Evolutionary conservation across 2,888 invertebrate genomes (phyloP).

Genomic region (Catocala nupta): DNA sequence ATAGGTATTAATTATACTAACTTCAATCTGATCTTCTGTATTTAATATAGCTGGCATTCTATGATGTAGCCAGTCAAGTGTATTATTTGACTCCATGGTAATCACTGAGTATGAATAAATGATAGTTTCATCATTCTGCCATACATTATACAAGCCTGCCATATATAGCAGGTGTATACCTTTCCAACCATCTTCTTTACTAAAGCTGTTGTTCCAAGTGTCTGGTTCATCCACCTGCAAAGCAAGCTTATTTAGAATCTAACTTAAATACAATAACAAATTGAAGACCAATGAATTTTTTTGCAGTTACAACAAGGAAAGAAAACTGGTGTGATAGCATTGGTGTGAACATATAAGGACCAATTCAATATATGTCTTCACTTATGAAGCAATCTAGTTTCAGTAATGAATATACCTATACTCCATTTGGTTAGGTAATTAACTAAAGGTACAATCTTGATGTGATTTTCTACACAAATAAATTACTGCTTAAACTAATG

Average conservation of each 20-base stretch:
- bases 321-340: too few species aligned
- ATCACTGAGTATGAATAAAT: conserved; percentile 92
- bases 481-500: too few species aligned
- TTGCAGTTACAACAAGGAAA: too few species aligned
- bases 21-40: conserved; percentile 89
- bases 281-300: too few species aligned
- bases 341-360: too few species aligned
- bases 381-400: too few species aligned
- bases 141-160: conserved; percentile 92
- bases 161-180: conserved; percentile 90
- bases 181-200: conserved; percentile 86
- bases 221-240: conserved; percentile 83
- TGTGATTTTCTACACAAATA: too few species aligned
- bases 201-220: conserved; percentile 84
- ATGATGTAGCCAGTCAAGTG: conserved; percentile 92
- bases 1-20: conserved; percentile 59
- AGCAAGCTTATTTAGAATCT: background rate
- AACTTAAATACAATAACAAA: too few species aligned
- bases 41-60: conserved; percentile 93
- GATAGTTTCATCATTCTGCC: conserved; percentile 87
- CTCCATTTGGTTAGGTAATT: too few species aligned
- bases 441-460: too few species aligned
- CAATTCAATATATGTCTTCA: too few species aligned
- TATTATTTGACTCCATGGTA: conserved; percentile 91
- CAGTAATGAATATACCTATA: too few species aligned